Base-by-base conservation (phyloP, 2,888 invertebrate species). In the Habroteleia sp. region DNA sequence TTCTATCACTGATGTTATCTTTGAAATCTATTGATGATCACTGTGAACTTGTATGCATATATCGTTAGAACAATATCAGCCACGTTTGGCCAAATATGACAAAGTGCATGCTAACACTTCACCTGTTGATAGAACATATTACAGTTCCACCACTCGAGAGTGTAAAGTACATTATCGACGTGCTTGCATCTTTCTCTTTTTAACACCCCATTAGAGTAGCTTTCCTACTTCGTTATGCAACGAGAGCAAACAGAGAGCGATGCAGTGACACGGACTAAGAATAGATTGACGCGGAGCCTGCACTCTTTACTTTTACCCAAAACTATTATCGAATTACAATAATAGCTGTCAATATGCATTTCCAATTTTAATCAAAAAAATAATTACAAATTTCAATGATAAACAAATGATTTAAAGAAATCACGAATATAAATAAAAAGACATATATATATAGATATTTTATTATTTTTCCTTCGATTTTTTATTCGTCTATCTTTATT, bases 91-190 rank as follows among this genome's bases (percentile, higher is more conserved):
- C 25, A 63, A 63, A 56, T 48, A 41, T 71, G 41, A 62, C 48
- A 54, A 29, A 27, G 16, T 62, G 35, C 31, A 58, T 50, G 54
- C 20, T 25, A 41, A 66, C 60, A 58, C 42, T 54, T 20, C 62
- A 74, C 73, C 73, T 74, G 73, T 74, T 74, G 73, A 74, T 74
- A 65, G 33, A 74, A 16, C 60, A 41, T 56, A 56, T 48, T 72
- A 42, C 46, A 58, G 50, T 41, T 35, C 48, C 52, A 17, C 42
- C 31, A 56, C 56, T 72, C 42, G 35, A 50, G 8, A 48, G 52
- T 72, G 37, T 63, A 72, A 72, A 63, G 72, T 56, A 50, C 63
- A 63, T 72, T 63, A 72, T 48, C 42, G 37, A 58, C 37, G 50
- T 14, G 29, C 46, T 48, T 41, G 33, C 33, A 41, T 72, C 33